phyloP scores from a whole-genome alignment of 2,113 vertebrate species.

The Tachuris rubrigastra region DNA sequence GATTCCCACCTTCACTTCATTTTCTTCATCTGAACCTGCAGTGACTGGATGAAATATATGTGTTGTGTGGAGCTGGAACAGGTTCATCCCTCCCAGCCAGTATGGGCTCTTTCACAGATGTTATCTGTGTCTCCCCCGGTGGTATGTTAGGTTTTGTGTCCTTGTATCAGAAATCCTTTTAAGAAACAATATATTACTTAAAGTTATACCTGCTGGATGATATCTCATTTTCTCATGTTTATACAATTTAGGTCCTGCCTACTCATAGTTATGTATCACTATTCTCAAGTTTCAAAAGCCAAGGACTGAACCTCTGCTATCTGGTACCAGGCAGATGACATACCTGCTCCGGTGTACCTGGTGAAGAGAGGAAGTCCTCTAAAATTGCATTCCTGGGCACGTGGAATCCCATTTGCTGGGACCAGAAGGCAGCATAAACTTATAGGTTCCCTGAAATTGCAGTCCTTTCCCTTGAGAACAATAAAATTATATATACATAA shows the following conservation, averaged over 20 bases:
- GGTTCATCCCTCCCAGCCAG: neutral
- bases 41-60: neutral
- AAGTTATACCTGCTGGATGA: neutral
- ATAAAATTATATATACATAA: neutral
- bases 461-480: neutral
- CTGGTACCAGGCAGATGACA: neutral
- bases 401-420: neutral
- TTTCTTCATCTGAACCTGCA: neutral
- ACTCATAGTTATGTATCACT: neutral
- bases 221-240: neutral
- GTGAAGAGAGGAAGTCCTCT: neutral
- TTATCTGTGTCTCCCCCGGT: neutral
- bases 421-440: neutral
- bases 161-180: neutral
- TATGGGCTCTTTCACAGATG: neutral
- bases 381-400: neutral
- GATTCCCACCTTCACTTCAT: neutral
- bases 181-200: neutral
- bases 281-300: neutral
- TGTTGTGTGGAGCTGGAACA: neutral
- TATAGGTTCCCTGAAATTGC: neutral
- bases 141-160: neutral
- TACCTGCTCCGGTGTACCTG: neutral
- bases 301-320: neutral
- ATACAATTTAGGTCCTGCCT: neutral